These are phyloP conservation scores for Ichneumon xanthorius DNA, from an alignment of 2,888 invertebrate genomes.

Conservation along the genomic window DNA sequence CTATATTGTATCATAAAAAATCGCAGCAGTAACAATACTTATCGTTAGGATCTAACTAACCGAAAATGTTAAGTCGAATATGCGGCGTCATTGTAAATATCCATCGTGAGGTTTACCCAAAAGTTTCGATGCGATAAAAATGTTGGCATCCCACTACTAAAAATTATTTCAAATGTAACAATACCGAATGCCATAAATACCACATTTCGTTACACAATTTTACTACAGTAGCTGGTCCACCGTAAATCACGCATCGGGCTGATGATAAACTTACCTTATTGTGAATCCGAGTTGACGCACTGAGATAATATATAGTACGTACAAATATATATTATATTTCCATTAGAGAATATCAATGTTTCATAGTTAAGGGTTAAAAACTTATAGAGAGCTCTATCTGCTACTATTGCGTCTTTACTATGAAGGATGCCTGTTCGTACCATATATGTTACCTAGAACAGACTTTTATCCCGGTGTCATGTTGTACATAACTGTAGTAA, in stretches of 20 bases:
- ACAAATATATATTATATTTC: conserved; percentile 13
- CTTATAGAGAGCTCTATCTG: too few relatives aligned
- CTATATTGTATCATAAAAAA: too few relatives aligned
- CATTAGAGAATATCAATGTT: conserved; percentile 1
- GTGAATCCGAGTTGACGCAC: not conserved
- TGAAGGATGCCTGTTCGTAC: conserved; percentile 11
- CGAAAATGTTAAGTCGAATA: too few relatives aligned
- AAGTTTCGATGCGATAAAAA: too few relatives aligned
- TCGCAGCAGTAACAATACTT: too few relatives aligned
- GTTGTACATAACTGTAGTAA: too few relatives aligned
- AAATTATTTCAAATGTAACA: not conserved
- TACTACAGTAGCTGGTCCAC: not conserved
- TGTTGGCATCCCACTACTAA: too few relatives aligned
- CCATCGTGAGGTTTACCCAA: too few relatives aligned
- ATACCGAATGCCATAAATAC: not conserved
- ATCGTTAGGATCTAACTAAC: too few relatives aligned
- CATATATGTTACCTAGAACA: too few relatives aligned
- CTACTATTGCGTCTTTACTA: not conserved
- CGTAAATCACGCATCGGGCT: not conserved
- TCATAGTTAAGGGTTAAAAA: not conserved
- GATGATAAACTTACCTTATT: not conserved
- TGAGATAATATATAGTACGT: conserved; percentile 2
- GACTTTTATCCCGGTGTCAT: too few relatives aligned
- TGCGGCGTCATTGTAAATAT: too few relatives aligned
- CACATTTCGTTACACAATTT: not conserved